A percentile compares a stretch with the other conserved stretches of the same genome.
These are phyloP conservation scores for Anagyrus pseudococci DNA, from an alignment of 2,888 invertebrate genomes.

Conservation along the genomic window DNA sequence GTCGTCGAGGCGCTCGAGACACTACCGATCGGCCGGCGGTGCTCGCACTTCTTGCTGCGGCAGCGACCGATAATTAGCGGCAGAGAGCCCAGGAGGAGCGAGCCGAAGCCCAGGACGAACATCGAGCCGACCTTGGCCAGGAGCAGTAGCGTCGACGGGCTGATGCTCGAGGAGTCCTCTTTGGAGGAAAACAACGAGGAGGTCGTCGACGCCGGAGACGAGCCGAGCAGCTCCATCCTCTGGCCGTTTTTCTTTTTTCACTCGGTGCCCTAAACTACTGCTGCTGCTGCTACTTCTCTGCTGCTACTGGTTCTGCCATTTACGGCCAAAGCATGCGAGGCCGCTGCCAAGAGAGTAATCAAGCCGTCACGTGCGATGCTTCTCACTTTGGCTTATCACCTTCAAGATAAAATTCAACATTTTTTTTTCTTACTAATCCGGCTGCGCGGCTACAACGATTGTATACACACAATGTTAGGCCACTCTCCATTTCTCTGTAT, in stretches of 20 bases:
- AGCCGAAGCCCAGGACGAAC: conserved; percentile 66
- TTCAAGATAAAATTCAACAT: too few species aligned
- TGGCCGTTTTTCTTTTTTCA: background rate
- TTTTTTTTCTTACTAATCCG: too few species aligned
- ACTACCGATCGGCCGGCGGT: conserved; percentile 45
- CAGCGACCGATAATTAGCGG: conserved; percentile 64
- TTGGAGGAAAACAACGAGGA: too few species aligned
- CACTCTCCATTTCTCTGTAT: background rate
- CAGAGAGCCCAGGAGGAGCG: conserved; percentile 67
- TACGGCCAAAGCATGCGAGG: background rate
- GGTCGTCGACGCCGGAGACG: conserved; percentile 23
- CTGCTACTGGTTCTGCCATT: background rate
- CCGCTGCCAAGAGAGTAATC: too few species aligned
- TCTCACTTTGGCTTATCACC: too few species aligned
- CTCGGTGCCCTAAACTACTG: background rate
- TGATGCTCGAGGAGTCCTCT: conserved; percentile 13
- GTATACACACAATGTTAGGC: too few species aligned
- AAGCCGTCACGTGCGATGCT: too few species aligned
- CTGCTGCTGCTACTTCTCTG: background rate
- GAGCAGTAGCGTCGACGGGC: conserved; percentile 52
- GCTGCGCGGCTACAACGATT: too few species aligned
- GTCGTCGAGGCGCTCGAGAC: conserved; percentile 50
- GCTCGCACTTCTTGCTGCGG: conserved; percentile 41
- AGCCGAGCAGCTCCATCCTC: conserved; percentile 21
- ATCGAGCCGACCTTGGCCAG: conserved; percentile 69